Conservation (phyloP, 2,888 invertebrate species). For the Agapostemon virescens region DNA sequence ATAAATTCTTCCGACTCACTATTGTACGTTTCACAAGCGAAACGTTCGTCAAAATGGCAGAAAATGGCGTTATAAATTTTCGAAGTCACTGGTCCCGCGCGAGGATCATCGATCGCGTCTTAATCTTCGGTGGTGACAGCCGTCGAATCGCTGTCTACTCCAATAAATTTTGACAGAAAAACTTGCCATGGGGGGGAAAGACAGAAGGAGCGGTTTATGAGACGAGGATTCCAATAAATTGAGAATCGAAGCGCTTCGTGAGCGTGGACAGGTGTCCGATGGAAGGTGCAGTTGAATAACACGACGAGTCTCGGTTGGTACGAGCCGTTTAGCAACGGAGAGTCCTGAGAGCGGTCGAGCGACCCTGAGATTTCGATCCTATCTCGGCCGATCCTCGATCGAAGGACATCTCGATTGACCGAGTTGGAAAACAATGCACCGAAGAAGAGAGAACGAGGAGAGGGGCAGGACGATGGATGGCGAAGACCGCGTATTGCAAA, state of each 20-base stretch:
- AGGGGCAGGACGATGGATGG: constrained; percentile 54
- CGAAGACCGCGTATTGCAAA: constrained; percentile 65
- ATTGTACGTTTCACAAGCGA: neutral
- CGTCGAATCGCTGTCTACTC: neutral
- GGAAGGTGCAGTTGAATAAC: constrained; percentile 27
- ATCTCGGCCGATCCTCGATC: constrained; percentile 74
- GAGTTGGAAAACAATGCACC: constrained; percentile 76
- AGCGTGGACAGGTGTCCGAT: constrained; percentile 28
- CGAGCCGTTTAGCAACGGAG: constrained; percentile 47
- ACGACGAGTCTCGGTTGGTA: constrained; percentile 36
- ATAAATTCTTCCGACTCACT: too few species aligned
- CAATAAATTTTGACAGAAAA: neutral
- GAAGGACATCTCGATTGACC: constrained; percentile 78
- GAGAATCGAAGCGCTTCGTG: neutral
- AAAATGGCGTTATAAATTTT: neutral
- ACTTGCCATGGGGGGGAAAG: neutral
- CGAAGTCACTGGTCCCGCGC: neutral
- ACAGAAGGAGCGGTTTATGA: neutral
- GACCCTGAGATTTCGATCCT: constrained; percentile 76
- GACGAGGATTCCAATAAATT: constrained; percentile 3
- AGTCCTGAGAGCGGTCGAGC: constrained; percentile 55
- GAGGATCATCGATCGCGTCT: neutral
- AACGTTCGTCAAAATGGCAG: neutral
- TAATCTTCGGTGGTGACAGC: neutral
- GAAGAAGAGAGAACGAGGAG: neutral